Conservation (phyloP, 1,140 invertebrate species). For the Procambarus virginalis region DNA sequence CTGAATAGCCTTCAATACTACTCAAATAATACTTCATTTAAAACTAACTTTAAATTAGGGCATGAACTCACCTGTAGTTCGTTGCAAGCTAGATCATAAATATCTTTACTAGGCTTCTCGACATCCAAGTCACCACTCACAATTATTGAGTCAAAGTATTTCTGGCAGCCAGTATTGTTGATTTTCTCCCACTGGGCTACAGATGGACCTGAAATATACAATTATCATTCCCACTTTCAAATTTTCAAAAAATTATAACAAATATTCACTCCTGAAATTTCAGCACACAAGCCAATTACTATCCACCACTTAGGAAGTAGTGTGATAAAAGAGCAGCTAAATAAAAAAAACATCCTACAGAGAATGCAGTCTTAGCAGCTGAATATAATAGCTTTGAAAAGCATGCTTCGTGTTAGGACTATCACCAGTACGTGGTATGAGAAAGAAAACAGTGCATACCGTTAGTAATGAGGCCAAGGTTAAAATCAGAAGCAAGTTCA, state of each 20-base stretch:
- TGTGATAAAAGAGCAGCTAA: no score
- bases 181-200: constrained; percentile 91
- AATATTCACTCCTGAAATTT: no score
- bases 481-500: constrained; percentile 36
- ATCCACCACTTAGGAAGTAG: no score
- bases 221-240: no score
- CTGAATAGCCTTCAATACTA: no score
- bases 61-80: constrained; percentile 34
- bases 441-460: not conserved
- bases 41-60: not conserved
- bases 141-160: constrained; percentile 85
- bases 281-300: no score
- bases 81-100: constrained; percentile 82
- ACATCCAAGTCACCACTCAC: constrained; percentile 88
- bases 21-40: not conserved
- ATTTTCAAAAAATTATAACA: no score
- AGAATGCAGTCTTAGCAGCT: no score
- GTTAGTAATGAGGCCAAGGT: constrained; percentile 48
- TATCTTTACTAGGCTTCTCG: constrained; percentile 87
- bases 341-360: no score
- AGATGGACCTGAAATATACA: constrained; percentile 86
- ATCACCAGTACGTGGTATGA: no score
- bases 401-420: no score
- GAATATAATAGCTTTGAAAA: no score
- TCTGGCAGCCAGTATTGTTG: constrained; percentile 77